These are phyloP conservation scores for Caenorhabditis remanei DNA, from an alignment of 1,140 invertebrate genomes.

Conservation along the genomic window DNA sequence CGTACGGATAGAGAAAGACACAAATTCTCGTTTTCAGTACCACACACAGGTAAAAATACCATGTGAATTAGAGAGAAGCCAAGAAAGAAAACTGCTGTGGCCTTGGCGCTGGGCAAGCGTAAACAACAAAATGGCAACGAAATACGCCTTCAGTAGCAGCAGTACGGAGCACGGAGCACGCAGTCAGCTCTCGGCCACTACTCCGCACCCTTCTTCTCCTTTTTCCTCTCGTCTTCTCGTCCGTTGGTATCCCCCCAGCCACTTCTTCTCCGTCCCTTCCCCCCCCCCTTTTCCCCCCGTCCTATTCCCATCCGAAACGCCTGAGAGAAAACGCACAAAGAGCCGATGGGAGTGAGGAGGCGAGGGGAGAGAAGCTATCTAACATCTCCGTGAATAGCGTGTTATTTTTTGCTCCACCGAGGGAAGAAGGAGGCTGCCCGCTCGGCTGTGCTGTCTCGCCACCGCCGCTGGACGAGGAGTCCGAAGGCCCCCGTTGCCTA, in stretches of 20 bases:
- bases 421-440: not conserved
- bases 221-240: not conserved
- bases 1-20: no score
- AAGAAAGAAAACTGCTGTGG: not conserved
- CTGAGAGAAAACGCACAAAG: constrained; percentile 52
- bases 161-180: constrained; percentile 46
- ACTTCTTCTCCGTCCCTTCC: not conserved
- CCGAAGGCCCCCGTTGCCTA: constrained; percentile 8
- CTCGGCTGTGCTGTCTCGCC: constrained; percentile 9
- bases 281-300: not conserved
- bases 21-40: not conserved
- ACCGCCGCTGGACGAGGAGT: not conserved
- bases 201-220: constrained; percentile 1
- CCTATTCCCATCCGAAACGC: constrained; percentile 24
- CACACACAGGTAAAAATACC: not conserved
- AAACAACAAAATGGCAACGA: constrained; percentile 48
- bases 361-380: not conserved
- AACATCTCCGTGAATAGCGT: constrained; percentile 1
- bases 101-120: not conserved
- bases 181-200: constrained; percentile 24
- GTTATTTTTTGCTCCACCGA: not conserved
- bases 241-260: not conserved
- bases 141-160: constrained; percentile 37
- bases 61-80: constrained; percentile 15
- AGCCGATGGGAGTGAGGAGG: not conserved